Evolutionary conservation across 2,113 vertebrate genomes (phyloP).

Genomic region (Bambusicola thoracicus): DNA sequence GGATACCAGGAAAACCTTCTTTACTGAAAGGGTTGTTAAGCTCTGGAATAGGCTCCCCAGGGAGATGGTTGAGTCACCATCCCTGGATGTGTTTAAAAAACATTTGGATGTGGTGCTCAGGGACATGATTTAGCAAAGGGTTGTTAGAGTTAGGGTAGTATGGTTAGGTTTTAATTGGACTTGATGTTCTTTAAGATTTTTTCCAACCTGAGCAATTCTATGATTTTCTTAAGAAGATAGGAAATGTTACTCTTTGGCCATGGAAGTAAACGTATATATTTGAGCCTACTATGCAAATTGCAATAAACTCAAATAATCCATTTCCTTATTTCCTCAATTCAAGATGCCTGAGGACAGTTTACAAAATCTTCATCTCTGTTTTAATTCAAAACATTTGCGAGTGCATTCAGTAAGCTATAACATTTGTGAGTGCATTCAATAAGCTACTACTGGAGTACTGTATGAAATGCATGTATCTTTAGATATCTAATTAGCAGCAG

Average conservation of each 20-base stretch:
- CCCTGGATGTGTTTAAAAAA: no score
- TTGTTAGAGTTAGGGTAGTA: no score
- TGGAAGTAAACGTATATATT: not conserved
- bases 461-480: not conserved
- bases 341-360: not conserved
- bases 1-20: no score
- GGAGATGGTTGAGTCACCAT: no score
- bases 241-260: not conserved
- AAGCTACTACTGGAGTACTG: not conserved
- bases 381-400: not conserved
- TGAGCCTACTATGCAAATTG: no score
- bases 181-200: no score
- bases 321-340: not conserved
- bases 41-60: no score
- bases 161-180: no score
- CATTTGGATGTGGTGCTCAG: no score
- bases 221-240: not conserved
- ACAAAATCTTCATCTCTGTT: not conserved
- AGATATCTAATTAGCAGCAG: not conserved
- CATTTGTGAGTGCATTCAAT: not conserved
- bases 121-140: no score
- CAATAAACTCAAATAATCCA: not conserved
- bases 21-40: no score
- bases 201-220: no score
- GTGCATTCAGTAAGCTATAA: not conserved